Conservation (phyloP, 2,888 invertebrate species). For the Taphrorychus bicolor region DNA sequence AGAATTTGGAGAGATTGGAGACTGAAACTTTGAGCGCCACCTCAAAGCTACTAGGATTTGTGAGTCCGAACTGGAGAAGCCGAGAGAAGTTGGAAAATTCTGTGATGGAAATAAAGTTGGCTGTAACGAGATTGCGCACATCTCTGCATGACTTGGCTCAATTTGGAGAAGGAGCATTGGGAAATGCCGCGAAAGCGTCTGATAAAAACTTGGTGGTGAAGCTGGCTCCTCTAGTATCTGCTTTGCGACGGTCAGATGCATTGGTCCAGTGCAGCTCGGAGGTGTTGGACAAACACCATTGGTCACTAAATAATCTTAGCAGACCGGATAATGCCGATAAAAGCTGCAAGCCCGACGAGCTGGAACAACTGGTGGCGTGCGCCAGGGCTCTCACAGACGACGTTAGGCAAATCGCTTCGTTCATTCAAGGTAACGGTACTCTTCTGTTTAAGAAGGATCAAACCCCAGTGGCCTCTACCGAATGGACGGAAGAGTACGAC, state of each 20-base stretch:
- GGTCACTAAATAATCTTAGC: constrained; percentile 74
- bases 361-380: constrained; percentile 88
- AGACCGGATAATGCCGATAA: constrained; percentile 53
- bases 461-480: constrained; percentile 49
- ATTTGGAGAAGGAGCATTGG: constrained; percentile 87
- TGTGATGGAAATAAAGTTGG: constrained; percentile 83
- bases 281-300: constrained; percentile 76
- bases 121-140: constrained; percentile 78
- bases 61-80: constrained; percentile 82
- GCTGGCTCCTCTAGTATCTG: constrained; percentile 81
- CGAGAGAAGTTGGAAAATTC: constrained; percentile 79
- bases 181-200: constrained; percentile 66
- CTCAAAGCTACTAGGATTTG: constrained; percentile 78
- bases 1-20: constrained; percentile 73
- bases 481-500: constrained; percentile 78
- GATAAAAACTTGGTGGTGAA: constrained; percentile 70
- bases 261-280: constrained; percentile 80
- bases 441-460: constrained; percentile 74
- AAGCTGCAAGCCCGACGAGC: constrained; percentile 75
- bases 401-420: constrained; percentile 87
- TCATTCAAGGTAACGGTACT: constrained; percentile 87
- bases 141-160: constrained; percentile 87
- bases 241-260: constrained; percentile 80
- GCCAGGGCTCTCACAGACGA: constrained; percentile 88
- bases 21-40: constrained; percentile 84